Evolutionary conservation across 1,140 invertebrate species (phyloP).

Genomic region (Atta cephalotes): DNA sequence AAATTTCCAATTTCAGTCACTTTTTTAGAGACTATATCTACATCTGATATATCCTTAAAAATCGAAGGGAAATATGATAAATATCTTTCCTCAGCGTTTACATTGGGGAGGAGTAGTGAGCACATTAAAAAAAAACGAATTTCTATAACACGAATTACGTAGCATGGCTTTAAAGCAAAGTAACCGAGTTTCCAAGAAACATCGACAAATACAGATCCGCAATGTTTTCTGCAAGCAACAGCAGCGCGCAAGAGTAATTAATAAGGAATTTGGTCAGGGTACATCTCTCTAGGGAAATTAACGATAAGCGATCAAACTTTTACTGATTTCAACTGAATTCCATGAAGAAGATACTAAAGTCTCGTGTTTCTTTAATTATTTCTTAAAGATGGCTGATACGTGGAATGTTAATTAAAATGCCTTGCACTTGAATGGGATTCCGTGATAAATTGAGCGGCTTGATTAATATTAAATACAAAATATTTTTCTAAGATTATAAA

Average conservation of each 20-base stretch:
- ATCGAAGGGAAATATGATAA: background rate
- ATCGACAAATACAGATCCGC: conserved; percentile 32
- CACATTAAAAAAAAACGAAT: background rate
- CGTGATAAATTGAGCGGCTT: background rate
- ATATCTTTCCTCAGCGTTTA: background rate
- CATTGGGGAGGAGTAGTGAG: background rate
- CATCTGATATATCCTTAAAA: too few relatives aligned
- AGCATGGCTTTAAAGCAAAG: background rate
- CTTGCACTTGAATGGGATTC: background rate
- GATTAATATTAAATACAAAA: conserved; percentile 4
- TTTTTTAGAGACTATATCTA: too few relatives aligned
- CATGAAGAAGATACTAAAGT: background rate
- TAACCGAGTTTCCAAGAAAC: conserved; percentile 41
- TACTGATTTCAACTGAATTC: conserved; percentile 32
- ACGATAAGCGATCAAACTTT: conserved; percentile 68
- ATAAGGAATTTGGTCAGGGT: conserved; percentile 63
- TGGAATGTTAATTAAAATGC: conserved; percentile 26
- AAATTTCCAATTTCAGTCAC: too few relatives aligned
- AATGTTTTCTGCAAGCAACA: conserved; percentile 23
- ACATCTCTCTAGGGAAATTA: conserved; percentile 73
- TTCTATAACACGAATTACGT: background rate
- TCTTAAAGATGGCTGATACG: conserved; percentile 19
- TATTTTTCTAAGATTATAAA: background rate
- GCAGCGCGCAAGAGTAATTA: conserved; percentile 56
- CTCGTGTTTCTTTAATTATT: conserved; percentile 67